Conservation (phyloP, 1,140 invertebrate species). For the Drosophila bocqueti region DNA sequence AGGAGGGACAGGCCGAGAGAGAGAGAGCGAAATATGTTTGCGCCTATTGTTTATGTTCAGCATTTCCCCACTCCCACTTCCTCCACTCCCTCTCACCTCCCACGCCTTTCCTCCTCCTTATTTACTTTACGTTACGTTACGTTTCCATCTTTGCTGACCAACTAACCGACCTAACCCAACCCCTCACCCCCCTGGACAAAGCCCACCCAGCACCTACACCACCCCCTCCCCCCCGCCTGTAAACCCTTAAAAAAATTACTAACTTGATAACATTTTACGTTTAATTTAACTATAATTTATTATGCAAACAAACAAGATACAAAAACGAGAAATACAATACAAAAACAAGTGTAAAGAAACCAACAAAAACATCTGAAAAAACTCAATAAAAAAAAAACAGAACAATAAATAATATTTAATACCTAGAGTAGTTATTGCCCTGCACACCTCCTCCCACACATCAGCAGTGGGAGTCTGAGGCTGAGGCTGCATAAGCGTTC, state of each 20-base stretch:
- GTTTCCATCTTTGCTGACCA: conserved; percentile 41
- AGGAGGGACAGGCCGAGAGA: conserved; percentile 12
- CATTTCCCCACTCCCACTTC: conserved; percentile 21
- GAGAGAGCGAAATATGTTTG: conserved; percentile 31
- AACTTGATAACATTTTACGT: conserved; percentile 76
- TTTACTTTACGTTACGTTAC: conserved; percentile 51
- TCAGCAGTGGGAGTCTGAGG: conserved; percentile 11
- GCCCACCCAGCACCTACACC: conserved; percentile 28
- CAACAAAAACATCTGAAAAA: conserved; percentile 67
- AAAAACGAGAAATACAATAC: conserved; percentile 71
- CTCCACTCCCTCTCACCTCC: background rate
- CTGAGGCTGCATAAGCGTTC: conserved; percentile 15
- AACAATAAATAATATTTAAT: conserved; percentile 73
- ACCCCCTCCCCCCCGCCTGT: conserved; percentile 26
- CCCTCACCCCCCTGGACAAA: conserved; percentile 6
- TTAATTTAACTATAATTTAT: conserved; percentile 82
- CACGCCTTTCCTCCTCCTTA: conserved; percentile 19
- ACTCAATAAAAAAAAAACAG: conserved; percentile 71
- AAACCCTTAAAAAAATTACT: conserved; percentile 48
- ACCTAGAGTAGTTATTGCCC: conserved; percentile 48
- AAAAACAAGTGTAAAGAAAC: conserved; percentile 74
- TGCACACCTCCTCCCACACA: conserved; percentile 1
- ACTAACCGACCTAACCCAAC: conserved; percentile 23
- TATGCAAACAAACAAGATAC: conserved; percentile 73
- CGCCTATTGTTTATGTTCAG: conserved; percentile 60